Base-by-base conservation (phyloP, 2,888 invertebrate genomes). In the Tuberolachnus salignus region DNA sequence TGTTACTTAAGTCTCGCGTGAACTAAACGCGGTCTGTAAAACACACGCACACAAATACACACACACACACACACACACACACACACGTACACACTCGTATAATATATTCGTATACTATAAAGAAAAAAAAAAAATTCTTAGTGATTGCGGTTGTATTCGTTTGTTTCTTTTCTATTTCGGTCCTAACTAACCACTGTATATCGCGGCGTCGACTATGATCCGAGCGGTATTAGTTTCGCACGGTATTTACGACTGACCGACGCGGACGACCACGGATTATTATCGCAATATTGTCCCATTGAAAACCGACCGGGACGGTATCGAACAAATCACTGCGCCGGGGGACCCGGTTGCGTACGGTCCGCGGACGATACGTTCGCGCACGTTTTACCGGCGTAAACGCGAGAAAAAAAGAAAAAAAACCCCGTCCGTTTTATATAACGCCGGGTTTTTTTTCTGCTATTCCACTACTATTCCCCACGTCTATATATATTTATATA, bases 1-100 rank as follows among this genome's bases (percentile, higher is more conserved):
- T n/a, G n/a, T n/a, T n/a, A n/a, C n/a, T n/a, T n/a, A n/a, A n/a
- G n/a, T n/a, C 3, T 46, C 14, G 9, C 10, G 21, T 26, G 46
- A 57, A 64, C 55, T 44, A 14, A n/a, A 26, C 55, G 44, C 44
- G n/a, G 67, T 67, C 75, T 78, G 67, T n/a, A 67, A 78, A 78
- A 75, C 53, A 67, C 34, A 75, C 16, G 55, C 75, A 0, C 42
- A 55, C 34, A 34, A 3, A 34, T 6, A 34, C 34, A 34, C 34
- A 6, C 34, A 34, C 34, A 6, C 34, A 34, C n/a, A n/a, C n/a
- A n/a, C n/a, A n/a, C n/a, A n/a, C n/a, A n/a, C n/a, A n/a, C n/a
- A n/a, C n/a, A n/a, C n/a, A n/a, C n/a, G n/a, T n/a, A n/a, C n/a
- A n/a, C n/a, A n/a, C n/a, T n/a, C n/a, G n/a, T n/a, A n/a, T n/a